Conservation (phyloP, 2,113 vertebrate species). For the Junco hyemalis region DNA sequence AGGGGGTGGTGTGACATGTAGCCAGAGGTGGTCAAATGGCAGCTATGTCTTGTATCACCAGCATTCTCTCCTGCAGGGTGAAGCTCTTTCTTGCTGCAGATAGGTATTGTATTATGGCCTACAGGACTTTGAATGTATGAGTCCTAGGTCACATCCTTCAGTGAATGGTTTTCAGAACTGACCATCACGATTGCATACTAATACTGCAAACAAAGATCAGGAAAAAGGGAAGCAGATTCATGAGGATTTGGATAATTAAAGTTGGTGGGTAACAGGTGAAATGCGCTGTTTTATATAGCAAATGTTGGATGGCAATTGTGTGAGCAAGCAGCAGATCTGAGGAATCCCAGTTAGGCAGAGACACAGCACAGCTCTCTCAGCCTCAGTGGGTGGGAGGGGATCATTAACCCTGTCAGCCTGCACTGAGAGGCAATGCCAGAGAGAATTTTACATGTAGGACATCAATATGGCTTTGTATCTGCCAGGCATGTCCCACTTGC, state of each 20-base stretch:
- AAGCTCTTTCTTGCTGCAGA: not conserved
- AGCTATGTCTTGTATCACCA: not conserved
- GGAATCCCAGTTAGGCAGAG: not conserved
- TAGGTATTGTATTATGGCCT: not conserved
- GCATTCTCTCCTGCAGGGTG: not conserved
- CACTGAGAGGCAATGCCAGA: not conserved
- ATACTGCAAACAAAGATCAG: not conserved
- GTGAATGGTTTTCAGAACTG: not conserved
- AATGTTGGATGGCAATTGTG: not conserved
- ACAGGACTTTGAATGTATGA: not conserved
- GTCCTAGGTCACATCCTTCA: not conserved
- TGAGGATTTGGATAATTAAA: not conserved
- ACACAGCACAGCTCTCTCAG: not conserved
- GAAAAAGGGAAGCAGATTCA: not conserved
- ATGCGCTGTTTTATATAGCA: not conserved
- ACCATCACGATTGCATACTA: not conserved
- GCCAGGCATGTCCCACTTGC: rapidly evolving
- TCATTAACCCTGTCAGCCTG: not conserved
- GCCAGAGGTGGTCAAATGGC: not conserved
- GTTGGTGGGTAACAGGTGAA: not conserved
- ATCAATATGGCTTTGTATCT: not conserved
- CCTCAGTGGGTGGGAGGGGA: not conserved
- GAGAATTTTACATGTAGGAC: not conserved
- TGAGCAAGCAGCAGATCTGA: not conserved
- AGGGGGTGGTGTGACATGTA: not conserved